Base-by-base conservation (phyloP, 2,888 invertebrate species). In the Caenorhabditis virilis region DNA sequence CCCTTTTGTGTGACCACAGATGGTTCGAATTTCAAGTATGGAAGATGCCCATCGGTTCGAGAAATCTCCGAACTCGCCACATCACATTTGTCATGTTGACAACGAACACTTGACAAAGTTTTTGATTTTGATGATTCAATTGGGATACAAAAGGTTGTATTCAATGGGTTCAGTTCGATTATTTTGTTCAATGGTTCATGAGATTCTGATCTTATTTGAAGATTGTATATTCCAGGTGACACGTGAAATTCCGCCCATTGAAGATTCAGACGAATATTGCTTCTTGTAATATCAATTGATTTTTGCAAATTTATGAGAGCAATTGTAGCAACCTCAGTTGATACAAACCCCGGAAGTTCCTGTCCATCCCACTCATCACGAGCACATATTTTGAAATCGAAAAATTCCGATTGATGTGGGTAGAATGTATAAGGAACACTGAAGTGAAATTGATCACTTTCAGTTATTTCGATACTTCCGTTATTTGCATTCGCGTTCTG, bases 331-430 rank as follows among this genome's bases (percentile, higher is more conserved):
- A 52, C 41, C 36, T 65, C 60, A 0, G 52, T 49, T 1, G 52
- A 42, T 13, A 60, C n/a, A 1, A 41, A 43, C 25, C 60, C 60
- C 6, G 57, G 61, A 1, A 41, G 45, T 27, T 66, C 60, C 6
- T 61, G 61, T 11, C 66, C 66, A 48, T 66, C 61, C 61, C 56
- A 61, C 30, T 66, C 66, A 35, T 66, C 66, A 16, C 61, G 49
- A 36, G 54, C 46, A 36, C 66, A 66, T 4, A 66, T 58, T 48
- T 65, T 58, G 39, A 64, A 64, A 7, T 2, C 50, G 25, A 54
- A 48, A 30, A 51, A 53, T 11, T 39, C 39, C 13, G 5, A 6
- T 39, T 5, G 3, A 7, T 39, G 3, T 20, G 20, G 5, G 4
- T 20, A 30, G 13, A 30, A 30, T 30, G 30, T 30, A 13, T 9